A percentile compares a stretch with the other conserved stretches of the same genome.
phyloP scores from a whole-genome alignment of 1,140 invertebrate genomes.

The Goniozus legneri region DNA sequence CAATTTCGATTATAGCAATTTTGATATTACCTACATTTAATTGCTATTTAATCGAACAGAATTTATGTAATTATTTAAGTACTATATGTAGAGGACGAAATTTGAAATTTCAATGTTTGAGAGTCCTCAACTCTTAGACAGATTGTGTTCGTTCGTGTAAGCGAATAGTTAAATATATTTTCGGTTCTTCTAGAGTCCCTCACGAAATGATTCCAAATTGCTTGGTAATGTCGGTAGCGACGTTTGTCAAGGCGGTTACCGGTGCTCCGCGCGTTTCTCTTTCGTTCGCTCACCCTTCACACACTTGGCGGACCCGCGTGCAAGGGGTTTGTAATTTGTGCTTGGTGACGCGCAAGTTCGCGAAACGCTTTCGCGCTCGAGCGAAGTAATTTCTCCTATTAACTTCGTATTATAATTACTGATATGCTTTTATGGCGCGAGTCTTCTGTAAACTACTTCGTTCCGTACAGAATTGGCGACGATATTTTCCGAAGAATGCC shows the following conservation, averaged over 20 bases:
- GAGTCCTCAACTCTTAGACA: constrained; percentile 31
- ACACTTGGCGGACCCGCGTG: constrained; percentile 7
- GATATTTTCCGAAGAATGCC: background rate
- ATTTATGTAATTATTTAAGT: too few relatives aligned
- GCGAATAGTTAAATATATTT: constrained; percentile 33
- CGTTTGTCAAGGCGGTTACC: constrained; percentile 15
- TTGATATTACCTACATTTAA: too few relatives aligned
- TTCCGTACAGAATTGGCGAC: background rate
- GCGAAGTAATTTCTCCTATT: constrained; percentile 32
- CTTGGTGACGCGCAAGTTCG: constrained; percentile 32
- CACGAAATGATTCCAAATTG: constrained; percentile 39
- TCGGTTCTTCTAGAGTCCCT: constrained; percentile 41
- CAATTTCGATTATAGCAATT: too few relatives aligned
- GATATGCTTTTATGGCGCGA: constrained; percentile 24
- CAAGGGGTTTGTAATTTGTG: constrained; percentile 39
- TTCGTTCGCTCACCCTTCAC: constrained; percentile 4
- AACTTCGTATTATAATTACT: constrained; percentile 32
- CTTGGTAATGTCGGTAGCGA: constrained; percentile 31
- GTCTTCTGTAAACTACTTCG: constrained; percentile 18
- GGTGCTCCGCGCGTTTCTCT: too few relatives aligned
- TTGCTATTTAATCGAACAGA: too few relatives aligned
- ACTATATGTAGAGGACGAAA: too few relatives aligned
- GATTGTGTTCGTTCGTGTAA: constrained; percentile 41
- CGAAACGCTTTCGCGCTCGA: constrained; percentile 27
- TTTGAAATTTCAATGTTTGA: too few relatives aligned